These are phyloP conservation scores for Macrophya alboannulata DNA, from an alignment of 2,888 invertebrate species.

Conservation along the genomic window DNA sequence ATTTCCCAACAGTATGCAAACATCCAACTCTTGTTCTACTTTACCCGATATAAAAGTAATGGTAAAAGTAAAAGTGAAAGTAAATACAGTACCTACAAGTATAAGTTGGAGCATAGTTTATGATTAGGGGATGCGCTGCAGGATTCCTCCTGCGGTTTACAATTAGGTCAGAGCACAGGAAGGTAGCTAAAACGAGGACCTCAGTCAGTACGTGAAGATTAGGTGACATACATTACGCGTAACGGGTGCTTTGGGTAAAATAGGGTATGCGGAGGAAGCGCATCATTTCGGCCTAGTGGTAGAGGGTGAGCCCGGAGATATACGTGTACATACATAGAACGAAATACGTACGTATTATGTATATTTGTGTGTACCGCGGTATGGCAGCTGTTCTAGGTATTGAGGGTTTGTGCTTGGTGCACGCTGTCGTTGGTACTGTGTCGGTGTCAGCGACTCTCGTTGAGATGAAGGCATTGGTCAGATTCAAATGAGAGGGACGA, in stretches of 20 bases:
- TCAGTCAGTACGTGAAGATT: conserved; percentile 33
- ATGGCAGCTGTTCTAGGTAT: conserved; percentile 62
- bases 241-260: conserved; percentile 12
- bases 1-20: neutral
- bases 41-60: no score
- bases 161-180: conserved; percentile 3
- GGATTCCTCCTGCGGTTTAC: neutral
- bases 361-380: conserved; percentile 25
- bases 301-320: conserved; percentile 57
- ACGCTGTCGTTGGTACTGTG: conserved; percentile 47
- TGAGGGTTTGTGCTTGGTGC: conserved; percentile 57
- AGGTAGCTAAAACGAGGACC: neutral
- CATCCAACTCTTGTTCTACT: neutral
- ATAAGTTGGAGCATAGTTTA: neutral
- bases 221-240: conserved; percentile 26
- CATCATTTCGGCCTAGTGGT: conserved; percentile 18
- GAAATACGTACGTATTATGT: neutral
- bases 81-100: neutral
- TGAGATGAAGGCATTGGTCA: conserved; percentile 64
- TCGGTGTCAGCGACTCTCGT: conserved; percentile 53
- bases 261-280: conserved; percentile 8
- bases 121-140: neutral
- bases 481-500: conserved; percentile 67
- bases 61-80: no score
- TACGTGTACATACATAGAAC: neutral